Conservation (phyloP, 2,113 vertebrate species). For the Paraplagusia blochii region DNA sequence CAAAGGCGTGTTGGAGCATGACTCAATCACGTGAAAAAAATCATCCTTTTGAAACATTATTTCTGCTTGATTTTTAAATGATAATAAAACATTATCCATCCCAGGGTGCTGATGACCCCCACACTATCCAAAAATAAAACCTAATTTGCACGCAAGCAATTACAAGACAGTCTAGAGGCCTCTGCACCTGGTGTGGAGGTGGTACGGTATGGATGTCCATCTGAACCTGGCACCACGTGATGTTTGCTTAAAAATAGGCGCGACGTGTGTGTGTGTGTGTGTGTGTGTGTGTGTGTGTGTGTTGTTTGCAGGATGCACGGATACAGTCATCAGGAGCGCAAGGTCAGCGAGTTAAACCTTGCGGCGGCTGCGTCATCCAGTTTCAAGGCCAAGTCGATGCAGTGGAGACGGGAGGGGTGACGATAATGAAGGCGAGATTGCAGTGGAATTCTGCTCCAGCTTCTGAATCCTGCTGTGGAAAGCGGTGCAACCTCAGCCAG, state of each 20-base stretch:
- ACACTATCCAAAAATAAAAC: conserved; percentile 36
- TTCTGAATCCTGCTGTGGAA: conserved; percentile 17
- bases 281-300: too few species aligned
- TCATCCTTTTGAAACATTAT: too few species aligned
- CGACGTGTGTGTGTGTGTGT: conserved; percentile 29
- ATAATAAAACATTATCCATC: too few species aligned
- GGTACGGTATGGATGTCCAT: too few species aligned
- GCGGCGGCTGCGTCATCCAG: conserved; percentile 64
- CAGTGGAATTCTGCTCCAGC: conserved; percentile 22
- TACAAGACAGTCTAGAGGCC: conserved; percentile 34
- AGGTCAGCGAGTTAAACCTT: conserved; percentile 63
- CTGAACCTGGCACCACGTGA: conserved; percentile 22
- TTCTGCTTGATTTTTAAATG: too few species aligned
- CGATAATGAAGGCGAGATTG: conserved; percentile 28
- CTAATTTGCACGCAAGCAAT: conserved; percentile 38
- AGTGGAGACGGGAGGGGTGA: conserved; percentile 52
- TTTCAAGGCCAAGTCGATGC: conserved; percentile 74
- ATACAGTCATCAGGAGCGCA: conserved; percentile 52
- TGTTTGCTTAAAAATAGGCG: conserved; percentile 24
- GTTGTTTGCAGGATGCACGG: conserved; percentile 28
- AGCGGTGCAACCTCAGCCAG: not conserved
- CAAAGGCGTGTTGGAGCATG: not conserved
- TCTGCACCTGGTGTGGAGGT: conserved; percentile 69
- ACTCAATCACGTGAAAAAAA: too few species aligned
- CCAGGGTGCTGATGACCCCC: too few species aligned